phyloP scores from a whole-genome alignment of 2,113 vertebrate species.

The Paradoxurus hermaphroditus region DNA sequence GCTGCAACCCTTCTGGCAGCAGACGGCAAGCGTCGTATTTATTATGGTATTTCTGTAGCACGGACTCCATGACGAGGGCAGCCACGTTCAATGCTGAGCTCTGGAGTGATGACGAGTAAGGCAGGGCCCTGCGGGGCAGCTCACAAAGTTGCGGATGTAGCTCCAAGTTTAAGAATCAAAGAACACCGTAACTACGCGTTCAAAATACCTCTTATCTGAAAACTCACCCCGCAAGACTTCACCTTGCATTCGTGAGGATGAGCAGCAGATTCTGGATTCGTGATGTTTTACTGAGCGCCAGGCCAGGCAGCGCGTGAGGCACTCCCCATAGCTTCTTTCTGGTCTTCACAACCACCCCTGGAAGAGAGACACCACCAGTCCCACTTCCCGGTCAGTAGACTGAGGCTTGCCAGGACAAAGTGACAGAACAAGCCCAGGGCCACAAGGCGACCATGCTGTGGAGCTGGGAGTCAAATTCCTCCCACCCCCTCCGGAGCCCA shows the following conservation, averaged over 20 bases:
- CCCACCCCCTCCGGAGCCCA: background rate
- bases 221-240: background rate
- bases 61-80: background rate
- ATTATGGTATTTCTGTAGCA: background rate
- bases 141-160: background rate
- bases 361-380: background rate
- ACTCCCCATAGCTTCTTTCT: background rate
- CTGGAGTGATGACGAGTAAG: background rate
- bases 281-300: background rate
- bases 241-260: background rate
- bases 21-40: background rate
- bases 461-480: background rate
- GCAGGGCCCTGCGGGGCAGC: background rate
- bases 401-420: background rate
- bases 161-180: background rate
- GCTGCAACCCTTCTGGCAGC: background rate
- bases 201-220: background rate
- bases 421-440: background rate
- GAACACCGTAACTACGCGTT: background rate
- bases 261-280: background rate
- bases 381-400: background rate
- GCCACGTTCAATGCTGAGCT: background rate
- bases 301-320: background rate
- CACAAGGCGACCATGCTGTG: background rate
- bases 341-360: background rate